phyloP scores from a whole-genome alignment of 2,113 vertebrate species.

The Gnathonemus longibarbis region DNA sequence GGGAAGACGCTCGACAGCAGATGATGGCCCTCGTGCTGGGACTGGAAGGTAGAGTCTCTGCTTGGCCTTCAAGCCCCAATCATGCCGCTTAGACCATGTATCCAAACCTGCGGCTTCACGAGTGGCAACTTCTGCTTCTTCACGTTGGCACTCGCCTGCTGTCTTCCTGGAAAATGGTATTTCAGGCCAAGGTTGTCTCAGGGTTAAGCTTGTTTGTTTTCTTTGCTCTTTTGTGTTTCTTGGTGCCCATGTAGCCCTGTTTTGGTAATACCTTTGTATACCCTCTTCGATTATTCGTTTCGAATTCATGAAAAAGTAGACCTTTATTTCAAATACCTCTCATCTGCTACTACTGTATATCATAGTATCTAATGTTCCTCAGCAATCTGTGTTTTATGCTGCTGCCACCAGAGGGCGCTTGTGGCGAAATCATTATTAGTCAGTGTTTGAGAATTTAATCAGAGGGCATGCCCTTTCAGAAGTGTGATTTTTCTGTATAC shows the following conservation, averaged over 20 bases:
- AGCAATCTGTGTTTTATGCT: not conserved
- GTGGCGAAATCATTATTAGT: not conserved
- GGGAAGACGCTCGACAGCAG: slow-evolving; percentile 81
- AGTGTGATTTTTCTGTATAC: not conserved
- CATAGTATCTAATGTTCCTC: not conserved
- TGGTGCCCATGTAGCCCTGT: not conserved
- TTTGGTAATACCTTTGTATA: not conserved
- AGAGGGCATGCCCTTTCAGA: not conserved
- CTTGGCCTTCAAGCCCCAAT: not conserved
- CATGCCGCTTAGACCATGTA: not conserved
- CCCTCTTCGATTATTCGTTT: not conserved
- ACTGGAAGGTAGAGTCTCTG: not conserved
- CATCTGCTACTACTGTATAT: not conserved
- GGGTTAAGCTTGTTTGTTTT: not conserved
- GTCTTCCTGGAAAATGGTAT: not conserved
- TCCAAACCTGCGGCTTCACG: not conserved
- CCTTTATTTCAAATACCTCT: not conserved
- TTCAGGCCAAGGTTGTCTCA: not conserved
- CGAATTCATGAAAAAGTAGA: not conserved
- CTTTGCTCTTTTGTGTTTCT: not conserved
- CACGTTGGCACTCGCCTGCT: not conserved
- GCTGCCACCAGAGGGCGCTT: not conserved
- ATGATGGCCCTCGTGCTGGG: slow-evolving; percentile 56
- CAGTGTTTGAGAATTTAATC: not conserved
- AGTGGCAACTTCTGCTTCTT: not conserved